Evolutionary conservation across 92 coral and sea anemone species (phyloP), one percentile per base, ranked within the genome.

Genomic region (Siderastrea radians): DNA sequence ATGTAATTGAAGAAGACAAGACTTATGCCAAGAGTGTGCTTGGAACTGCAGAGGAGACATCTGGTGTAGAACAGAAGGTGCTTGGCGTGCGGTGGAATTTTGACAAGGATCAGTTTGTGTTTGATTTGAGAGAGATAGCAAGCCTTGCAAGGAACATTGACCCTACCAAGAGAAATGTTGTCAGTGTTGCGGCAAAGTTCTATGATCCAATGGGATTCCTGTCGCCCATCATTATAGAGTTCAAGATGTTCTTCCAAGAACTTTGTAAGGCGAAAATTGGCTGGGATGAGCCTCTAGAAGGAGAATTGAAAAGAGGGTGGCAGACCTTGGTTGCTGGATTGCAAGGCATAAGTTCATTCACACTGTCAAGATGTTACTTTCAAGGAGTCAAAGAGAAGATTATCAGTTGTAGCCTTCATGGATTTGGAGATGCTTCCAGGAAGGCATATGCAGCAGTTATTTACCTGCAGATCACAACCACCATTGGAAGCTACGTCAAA

Each of bases 151-250:
- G 58, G 12, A 8, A 68, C 49, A 68, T 38, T 43, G 72, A 68
- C 38, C 72, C 72, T 38, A 68, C 49, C 72, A 68, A 68, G 72
- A 90, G 78, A 59, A 74, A 74, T 72, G 77, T 88, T 50, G 84
- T 88, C 3, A 85, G 93, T n/a, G 82, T 83, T 12, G 58, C 88
- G 43, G 88, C 84, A 14, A 84, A 86, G 57, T 73, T 93, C 57
- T 93, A 82, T 70, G 92, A 90, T 69, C 93, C 92, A 61, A 46
- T 90, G 78, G 92, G 93, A 64, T 66, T 90, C 49, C 54, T 90
- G 61, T 78, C 88, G 3, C 93, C 90, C 64, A 77, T 90, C 73
- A 75, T 78, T 43, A 58, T 79, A 38, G 57, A 70, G 80, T 82
- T 90, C 72, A 93, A 93, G 87, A 86, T 90, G 7, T 73, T 86